Percentiles rank a stretch among this genome's conserved stretches.
These are phyloP conservation scores for Plecotus auritus DNA, from an alignment of 2,113 vertebrate genomes.

Conservation along the genomic window DNA sequence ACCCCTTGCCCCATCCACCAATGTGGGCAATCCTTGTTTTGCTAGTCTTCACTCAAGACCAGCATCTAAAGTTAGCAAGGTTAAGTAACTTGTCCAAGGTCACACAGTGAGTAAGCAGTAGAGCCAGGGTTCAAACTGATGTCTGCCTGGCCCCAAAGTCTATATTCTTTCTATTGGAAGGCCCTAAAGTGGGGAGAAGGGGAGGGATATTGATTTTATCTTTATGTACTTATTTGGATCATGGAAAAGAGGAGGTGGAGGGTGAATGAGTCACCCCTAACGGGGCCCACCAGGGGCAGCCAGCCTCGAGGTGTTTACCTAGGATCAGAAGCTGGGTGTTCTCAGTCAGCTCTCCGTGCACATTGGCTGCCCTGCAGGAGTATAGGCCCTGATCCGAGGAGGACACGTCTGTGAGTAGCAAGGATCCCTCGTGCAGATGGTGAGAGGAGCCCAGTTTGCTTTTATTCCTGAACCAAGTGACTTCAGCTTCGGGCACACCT, in stretches of 20 bases:
- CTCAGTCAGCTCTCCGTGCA: conserved; percentile 82
- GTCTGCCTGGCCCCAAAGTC: not conserved
- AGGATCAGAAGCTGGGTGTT: conserved; percentile 80
- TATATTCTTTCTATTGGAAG: not conserved
- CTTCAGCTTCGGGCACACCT: conserved; percentile 86
- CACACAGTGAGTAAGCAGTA: not conserved
- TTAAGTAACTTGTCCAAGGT: not conserved
- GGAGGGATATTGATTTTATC: not conserved
- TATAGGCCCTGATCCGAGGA: conserved; percentile 81
- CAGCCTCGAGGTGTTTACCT: conserved; percentile 71
- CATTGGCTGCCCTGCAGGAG: conserved; percentile 82
- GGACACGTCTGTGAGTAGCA: conserved; percentile 79
- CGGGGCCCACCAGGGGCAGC: not conserved
- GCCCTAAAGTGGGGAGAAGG: not conserved
- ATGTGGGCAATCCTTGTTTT: not conserved
- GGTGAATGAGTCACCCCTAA: not conserved
- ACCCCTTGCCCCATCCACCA: accelerated
- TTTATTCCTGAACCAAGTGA: conserved; percentile 84
- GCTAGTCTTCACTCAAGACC: not conserved
- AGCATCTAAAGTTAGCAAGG: not conserved
- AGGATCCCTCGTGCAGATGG: conserved; percentile 71
- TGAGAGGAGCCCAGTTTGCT: conserved; percentile 69
- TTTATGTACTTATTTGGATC: not conserved
- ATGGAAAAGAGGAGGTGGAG: not conserved
- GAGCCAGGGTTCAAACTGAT: not conserved